These are phyloP conservation scores for Miichthys miiuy DNA, from an alignment of 2,797 vertebrate genomes.

Conservation along the genomic window DNA sequence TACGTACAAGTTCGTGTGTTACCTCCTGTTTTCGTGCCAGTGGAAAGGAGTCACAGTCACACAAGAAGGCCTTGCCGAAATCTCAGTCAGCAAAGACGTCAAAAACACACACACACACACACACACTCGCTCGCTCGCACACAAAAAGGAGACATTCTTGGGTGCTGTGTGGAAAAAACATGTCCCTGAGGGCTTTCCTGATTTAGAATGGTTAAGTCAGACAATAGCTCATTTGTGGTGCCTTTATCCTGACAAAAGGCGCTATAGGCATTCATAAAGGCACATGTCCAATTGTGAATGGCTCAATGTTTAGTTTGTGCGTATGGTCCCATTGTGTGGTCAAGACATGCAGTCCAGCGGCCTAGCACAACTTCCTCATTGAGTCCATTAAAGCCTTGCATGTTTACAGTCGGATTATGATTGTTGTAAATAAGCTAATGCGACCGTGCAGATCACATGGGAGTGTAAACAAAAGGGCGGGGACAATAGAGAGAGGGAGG, in stretches of 20 bases:
- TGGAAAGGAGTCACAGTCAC: slow-evolving; percentile 47
- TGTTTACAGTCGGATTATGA: slow-evolving; percentile 81
- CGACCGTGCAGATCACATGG: slow-evolving; percentile 59
- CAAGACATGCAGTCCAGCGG: slow-evolving; percentile 62
- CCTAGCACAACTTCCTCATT: slow-evolving; percentile 66
- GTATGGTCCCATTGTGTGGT: slow-evolving; percentile 70
- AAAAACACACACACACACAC: slow-evolving; percentile 3
- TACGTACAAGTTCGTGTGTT: slow-evolving; percentile 5
- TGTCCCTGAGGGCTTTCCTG: slow-evolving; percentile 67
- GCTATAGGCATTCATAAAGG: slow-evolving; percentile 64
- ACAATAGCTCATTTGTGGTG: slow-evolving; percentile 82
- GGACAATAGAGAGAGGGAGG: slow-evolving; percentile 10
- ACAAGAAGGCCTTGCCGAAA: slow-evolving; percentile 40
- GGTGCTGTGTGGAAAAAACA: slow-evolving; percentile 60
- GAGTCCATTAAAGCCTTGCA: slow-evolving; percentile 71
- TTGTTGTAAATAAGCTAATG: slow-evolving; percentile 78
- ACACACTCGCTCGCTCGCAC: slow-evolving; percentile 1
- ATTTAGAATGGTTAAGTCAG: slow-evolving; percentile 72
- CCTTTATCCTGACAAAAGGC: slow-evolving; percentile 77
- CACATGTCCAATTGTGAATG: slow-evolving; percentile 78
- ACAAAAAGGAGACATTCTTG: slow-evolving; percentile 66
- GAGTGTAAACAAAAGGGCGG: slow-evolving; percentile 55
- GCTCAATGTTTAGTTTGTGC: slow-evolving; percentile 74
- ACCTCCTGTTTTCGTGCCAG: slow-evolving; percentile 24
- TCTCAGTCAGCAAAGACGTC: slow-evolving; percentile 51